Conservation (phyloP, 2,797 vertebrate species). For the Coranthus polyacanthus region DNA sequence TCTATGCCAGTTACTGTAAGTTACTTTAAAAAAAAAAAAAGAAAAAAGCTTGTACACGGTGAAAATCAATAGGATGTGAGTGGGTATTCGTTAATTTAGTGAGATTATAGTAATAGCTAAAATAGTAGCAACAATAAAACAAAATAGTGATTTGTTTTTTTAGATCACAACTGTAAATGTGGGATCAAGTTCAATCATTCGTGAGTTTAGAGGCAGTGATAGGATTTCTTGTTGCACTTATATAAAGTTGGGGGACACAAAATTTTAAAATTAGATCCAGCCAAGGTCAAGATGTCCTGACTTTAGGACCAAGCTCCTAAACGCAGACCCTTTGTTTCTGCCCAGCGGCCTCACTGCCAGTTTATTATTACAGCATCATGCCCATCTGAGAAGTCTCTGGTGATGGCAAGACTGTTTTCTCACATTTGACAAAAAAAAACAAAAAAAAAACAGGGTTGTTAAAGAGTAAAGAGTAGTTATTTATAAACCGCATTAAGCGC, state of each 20-base stretch:
- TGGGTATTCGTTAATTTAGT: constrained; percentile 18
- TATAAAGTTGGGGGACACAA: background rate
- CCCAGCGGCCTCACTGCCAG: too few relatives aligned
- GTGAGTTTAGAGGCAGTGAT: background rate
- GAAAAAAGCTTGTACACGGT: background rate
- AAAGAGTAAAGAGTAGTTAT: background rate
- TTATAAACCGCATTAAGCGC: background rate
- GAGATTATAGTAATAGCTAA: background rate
- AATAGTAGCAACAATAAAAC: too few relatives aligned
- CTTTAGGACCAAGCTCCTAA: too few relatives aligned
- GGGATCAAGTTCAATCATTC: constrained; percentile 1
- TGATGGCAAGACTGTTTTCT: too few relatives aligned
- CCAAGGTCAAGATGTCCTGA: background rate
- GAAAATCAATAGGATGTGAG: background rate
- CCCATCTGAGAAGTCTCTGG: too few relatives aligned
- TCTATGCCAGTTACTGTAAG: background rate
- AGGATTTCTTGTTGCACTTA: background rate
- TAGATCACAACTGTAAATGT: background rate
- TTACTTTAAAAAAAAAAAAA: background rate
- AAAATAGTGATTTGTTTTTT: background rate
- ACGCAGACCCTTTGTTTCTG: too few relatives aligned
- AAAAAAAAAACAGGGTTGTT: background rate
- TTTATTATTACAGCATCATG: too few relatives aligned
- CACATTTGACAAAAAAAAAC: background rate
- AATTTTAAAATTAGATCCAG: background rate